These are phyloP conservation scores for Hemicentrotus pulcherrimus DNA, from an alignment of 35 echinoderm and acorn worm species.

Conservation along the genomic window DNA sequence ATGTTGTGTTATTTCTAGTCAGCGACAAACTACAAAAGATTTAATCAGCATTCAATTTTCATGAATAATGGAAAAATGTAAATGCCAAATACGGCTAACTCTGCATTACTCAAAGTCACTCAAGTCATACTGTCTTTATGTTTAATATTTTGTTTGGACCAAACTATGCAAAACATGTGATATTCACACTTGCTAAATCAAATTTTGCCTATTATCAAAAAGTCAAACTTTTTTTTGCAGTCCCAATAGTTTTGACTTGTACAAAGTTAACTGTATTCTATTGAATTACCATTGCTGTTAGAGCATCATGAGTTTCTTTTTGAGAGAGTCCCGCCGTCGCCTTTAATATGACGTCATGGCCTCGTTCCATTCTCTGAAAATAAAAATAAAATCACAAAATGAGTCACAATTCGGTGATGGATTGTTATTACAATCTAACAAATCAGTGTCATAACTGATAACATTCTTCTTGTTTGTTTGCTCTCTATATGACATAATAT, in stretches of 20 bases:
- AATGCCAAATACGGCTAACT: no score
- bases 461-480: background rate
- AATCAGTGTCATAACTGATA: background rate
- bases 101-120: no score
- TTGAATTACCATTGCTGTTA: constrained; percentile 76
- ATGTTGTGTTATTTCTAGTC: no score
- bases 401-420: background rate
- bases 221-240: background rate
- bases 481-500: background rate
- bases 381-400: constrained; percentile 10
- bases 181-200: no score
- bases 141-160: no score
- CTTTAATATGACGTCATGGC: constrained; percentile 67
- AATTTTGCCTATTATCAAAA: background rate
- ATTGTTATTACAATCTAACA: background rate
- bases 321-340: constrained; percentile 66
- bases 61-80: no score
- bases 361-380: constrained; percentile 88
- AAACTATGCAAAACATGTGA: no score
- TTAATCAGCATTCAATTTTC: no score
- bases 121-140: no score
- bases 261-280: background rate
- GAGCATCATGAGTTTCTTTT: constrained; percentile 90
- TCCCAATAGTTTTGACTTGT: background rate
- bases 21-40: no score